phyloP scores from a whole-genome alignment of 2,888 invertebrate genomes.

The Alsophila aescularia region DNA sequence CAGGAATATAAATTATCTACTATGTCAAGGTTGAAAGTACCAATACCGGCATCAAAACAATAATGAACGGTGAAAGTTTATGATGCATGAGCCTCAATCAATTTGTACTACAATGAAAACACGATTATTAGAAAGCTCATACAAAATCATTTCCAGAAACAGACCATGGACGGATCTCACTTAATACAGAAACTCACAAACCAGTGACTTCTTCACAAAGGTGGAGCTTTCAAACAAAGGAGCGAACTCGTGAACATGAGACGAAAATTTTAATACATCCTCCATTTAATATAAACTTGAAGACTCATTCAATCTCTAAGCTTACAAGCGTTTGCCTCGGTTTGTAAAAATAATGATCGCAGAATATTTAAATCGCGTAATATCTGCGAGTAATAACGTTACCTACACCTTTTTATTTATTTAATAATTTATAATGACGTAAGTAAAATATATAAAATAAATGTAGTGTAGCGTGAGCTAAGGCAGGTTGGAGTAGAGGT shows the following conservation, averaged over 20 bases:
- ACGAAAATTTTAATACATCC: neutral
- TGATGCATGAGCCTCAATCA: too few species aligned
- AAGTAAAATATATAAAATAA: too few species aligned
- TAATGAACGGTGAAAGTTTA: too few species aligned
- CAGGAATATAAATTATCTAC: neutral
- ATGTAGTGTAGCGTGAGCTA: slow-evolving; percentile 24
- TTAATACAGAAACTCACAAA: slow-evolving; percentile 46
- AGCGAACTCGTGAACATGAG: neutral
- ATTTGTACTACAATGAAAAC: neutral
- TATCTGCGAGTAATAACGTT: too few species aligned
- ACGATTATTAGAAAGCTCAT: neutral
- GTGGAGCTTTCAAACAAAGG: neutral
- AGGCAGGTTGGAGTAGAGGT: slow-evolving; percentile 53
- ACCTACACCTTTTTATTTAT: too few species aligned
- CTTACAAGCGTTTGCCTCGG: too few species aligned
- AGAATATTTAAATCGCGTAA: too few species aligned
- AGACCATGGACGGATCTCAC: slow-evolving; percentile 71
- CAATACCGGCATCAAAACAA: neutral
- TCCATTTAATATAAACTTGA: neutral
- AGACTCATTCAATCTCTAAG: neutral
- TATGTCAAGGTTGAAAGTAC: neutral
- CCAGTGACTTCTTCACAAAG: neutral
- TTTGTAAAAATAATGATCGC: too few species aligned
- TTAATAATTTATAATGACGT: too few species aligned
- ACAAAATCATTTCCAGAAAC: slow-evolving; percentile 35